Conservation (phyloP, 2,797 vertebrate species). For the Micropoecilia bifurca region DNA sequence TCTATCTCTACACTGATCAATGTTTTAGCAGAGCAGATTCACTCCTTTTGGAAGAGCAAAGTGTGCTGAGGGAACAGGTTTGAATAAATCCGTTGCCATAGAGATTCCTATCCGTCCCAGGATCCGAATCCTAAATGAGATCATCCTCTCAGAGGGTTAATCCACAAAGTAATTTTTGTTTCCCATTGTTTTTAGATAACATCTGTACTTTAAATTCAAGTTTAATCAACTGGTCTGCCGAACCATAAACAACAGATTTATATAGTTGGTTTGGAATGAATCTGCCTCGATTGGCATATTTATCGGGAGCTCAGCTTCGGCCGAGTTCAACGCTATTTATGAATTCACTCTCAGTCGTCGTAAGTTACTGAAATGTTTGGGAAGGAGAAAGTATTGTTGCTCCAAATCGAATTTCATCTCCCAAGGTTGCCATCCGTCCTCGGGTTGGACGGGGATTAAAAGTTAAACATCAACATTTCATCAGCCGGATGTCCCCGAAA, state of each 20-base stretch:
- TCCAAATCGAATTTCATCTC: constrained; percentile 73
- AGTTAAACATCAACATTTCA: constrained; percentile 71
- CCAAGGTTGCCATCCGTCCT: constrained; percentile 75
- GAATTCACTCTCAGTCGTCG: constrained; percentile 53
- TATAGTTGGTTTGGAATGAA: constrained; percentile 79
- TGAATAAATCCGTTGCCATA: constrained; percentile 84
- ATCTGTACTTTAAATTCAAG: constrained; percentile 69
- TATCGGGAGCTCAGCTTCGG: constrained; percentile 71
- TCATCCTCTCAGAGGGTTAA: constrained; percentile 62
- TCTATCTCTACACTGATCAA: constrained; percentile 90
- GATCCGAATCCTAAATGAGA: constrained; percentile 67
- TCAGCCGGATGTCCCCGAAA: constrained; percentile 58
- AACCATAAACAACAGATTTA: constrained; percentile 79
- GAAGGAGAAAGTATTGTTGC: constrained; percentile 64
- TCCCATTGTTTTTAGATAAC: constrained; percentile 66
- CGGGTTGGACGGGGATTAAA: constrained; percentile 60
- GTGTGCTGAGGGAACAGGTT: constrained; percentile 72
- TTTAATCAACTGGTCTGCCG: constrained; percentile 51
- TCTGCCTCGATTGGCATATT: constrained; percentile 74
- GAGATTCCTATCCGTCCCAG: constrained; percentile 83
- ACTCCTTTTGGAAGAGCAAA: constrained; percentile 79
- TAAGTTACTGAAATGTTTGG: constrained; percentile 63
- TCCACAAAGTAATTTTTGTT: constrained; percentile 73
- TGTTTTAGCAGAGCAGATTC: constrained; percentile 91
- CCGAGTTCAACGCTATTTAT: constrained; percentile 74